Evolutionary conservation across 2,797 vertebrate genomes (phyloP), one percentile per base, ranked within the genome.

Genomic region (Oreochromis mossambicus): DNA sequence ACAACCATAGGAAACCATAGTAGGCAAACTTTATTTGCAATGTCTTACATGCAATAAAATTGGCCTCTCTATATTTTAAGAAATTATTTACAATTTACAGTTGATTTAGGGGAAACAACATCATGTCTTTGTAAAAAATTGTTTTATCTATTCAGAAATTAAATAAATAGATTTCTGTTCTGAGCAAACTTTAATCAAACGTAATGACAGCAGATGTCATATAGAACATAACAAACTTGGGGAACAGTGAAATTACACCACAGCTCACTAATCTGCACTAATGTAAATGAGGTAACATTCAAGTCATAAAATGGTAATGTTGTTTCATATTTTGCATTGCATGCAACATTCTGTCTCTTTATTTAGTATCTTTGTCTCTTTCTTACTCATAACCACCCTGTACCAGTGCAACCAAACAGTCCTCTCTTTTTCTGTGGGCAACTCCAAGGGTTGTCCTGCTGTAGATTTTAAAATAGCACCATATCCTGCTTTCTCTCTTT

Each of bases 391-490:
- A 66, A 38, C 34, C 38, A 38, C 34, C 61, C 34, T 15, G 11
- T 15, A 55, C 41, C 38, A 81, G 8, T 26, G 9, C 66, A 73
- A 29, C 24, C 24, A 48, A 73, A 29, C 2, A 48, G 24, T 48
- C 41, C 41, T 26, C 14, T 46, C 66, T 46, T 73, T 46, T 29
- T 73, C 66, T 70, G 21, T 46, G 43, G 43, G 41, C 15, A 48
- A 29, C 19, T 32, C 24, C 13, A 43, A 4, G 21, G 24, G 26
- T 43, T 29, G 4, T 55, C 75, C 24, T 34, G 19, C 32, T 21
- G 19, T 36, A 79, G 24, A 50, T 56, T 78, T 87, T 77, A 87
- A 90, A 88, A 86, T 52, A 82, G 54, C 38, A 63, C 41, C 12
- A 15, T 51, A 66, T 80, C 70, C 76, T 26, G 77, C 81, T 52